Conservation (phyloP, 2,888 invertebrate genomes). For the Platyscelio sp. region DNA sequence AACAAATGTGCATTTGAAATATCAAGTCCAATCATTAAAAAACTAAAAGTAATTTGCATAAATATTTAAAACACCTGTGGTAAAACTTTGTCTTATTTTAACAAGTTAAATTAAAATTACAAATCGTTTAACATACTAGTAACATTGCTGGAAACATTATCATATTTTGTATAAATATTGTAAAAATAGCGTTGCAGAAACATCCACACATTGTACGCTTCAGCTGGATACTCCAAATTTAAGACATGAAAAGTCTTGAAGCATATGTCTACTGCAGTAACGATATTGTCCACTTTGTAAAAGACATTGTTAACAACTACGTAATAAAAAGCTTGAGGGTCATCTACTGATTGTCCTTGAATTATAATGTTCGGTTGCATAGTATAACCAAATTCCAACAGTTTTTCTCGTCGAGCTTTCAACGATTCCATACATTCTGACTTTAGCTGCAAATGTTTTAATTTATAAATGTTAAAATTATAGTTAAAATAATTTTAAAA, state of each 20-base stretch:
- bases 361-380: conserved; percentile 20
- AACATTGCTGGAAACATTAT: conserved; percentile 15
- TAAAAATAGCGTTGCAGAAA: no score
- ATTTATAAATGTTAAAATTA: not conserved
- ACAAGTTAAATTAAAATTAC: not conserved
- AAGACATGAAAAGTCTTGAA: conserved; percentile 11
- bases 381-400: not conserved
- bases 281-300: not conserved
- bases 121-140: not conserved
- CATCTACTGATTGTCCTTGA: not conserved
- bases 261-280: conserved; percentile 17
- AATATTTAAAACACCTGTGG: no score
- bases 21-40: no score
- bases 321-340: not conserved
- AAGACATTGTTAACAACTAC: not conserved
- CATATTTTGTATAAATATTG: no score
- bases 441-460: not conserved
- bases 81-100: no score
- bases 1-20: no score
- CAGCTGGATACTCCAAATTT: conserved; percentile 6
- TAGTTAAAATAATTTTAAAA: no score
- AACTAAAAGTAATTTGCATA: no score
- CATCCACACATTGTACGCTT: conserved; percentile 9
- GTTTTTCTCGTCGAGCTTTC: not conserved
- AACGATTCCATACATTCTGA: not conserved